Conservation (phyloP, 2,888 invertebrate genomes). For the Dasysyrphus albostriatus region DNA sequence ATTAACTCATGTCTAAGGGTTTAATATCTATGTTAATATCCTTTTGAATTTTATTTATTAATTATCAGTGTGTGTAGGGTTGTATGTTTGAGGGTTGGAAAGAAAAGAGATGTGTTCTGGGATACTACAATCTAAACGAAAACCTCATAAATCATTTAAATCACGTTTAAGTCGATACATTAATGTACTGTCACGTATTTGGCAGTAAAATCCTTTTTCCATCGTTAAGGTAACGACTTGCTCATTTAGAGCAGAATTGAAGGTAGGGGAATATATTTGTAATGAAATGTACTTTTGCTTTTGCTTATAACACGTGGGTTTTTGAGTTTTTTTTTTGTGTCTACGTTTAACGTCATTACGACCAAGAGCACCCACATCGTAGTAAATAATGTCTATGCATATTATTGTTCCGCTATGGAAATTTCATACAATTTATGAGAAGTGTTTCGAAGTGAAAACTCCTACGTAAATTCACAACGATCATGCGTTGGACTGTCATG, state of each 20-base stretch:
- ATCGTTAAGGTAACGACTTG: constrained; percentile 55
- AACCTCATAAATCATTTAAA: constrained; percentile 72
- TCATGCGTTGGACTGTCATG: too few relatives aligned
- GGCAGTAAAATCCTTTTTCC: constrained; percentile 62
- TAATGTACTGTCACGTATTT: constrained; percentile 72
- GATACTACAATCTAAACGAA: constrained; percentile 41
- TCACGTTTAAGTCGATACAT: constrained; percentile 73
- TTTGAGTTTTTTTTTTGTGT: constrained; percentile 16
- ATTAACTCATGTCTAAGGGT: too few relatives aligned
- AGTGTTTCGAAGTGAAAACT: neutral
- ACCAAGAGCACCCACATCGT: constrained; percentile 33
- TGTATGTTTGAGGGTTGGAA: neutral
- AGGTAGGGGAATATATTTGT: constrained; percentile 50
- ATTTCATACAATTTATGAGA: constrained; percentile 7
- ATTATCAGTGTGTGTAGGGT: neutral
- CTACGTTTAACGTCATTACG: constrained; percentile 48
- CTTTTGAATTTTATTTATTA: too few relatives aligned
- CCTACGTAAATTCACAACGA: too few relatives aligned
- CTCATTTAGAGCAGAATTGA: constrained; percentile 31
- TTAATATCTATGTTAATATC: too few relatives aligned
- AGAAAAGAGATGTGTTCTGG: neutral
- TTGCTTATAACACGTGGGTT: neutral
- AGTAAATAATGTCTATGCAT: constrained; percentile 65
- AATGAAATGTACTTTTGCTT: constrained; percentile 36
- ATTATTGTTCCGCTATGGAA: constrained; percentile 44